A percentile compares a stretch with the other conserved stretches of the same genome.
phyloP scores from a whole-genome alignment of 2,888 invertebrate species.

The Eupeodes luniger region DNA sequence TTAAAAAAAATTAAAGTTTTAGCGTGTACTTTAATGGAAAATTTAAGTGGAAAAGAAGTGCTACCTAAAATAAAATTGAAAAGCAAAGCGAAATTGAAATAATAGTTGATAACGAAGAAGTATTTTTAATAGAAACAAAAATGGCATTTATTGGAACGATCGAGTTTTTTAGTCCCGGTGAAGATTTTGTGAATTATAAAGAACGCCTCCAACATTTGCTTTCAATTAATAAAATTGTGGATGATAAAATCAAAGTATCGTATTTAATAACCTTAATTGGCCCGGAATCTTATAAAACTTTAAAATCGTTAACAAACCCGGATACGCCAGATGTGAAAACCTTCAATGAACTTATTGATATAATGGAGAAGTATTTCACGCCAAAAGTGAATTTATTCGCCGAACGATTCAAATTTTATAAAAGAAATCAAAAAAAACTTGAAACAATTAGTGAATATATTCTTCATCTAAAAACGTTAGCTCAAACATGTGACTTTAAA shows the following conservation, averaged over 20 bases:
- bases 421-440: constrained; percentile 15
- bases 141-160: constrained; percentile 32
- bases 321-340: constrained; percentile 28
- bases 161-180: constrained; percentile 27
- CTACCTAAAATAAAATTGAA: neutral
- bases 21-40: too few species aligned
- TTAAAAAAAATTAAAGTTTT: too few species aligned
- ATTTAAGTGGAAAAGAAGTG: too few species aligned
- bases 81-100: neutral
- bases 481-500: constrained; percentile 31
- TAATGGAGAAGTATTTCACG: constrained; percentile 38
- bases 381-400: constrained; percentile 22
- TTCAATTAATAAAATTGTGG: constrained; percentile 28
- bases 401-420: constrained; percentile 17
- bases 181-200: constrained; percentile 40
- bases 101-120: neutral
- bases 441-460: constrained; percentile 25
- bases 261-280: constrained; percentile 54
- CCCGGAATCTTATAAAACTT: constrained; percentile 24
- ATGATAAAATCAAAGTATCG: constrained; percentile 35
- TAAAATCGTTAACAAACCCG: constrained; percentile 21
- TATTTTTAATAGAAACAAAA: neutral
- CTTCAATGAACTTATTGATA: constrained; percentile 15
- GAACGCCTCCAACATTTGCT: constrained; percentile 45
- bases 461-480: constrained; percentile 15